These are phyloP conservation scores for Lutraria lutraria DNA, from an alignment of 2,888 invertebrate species.

Conservation along the genomic window DNA sequence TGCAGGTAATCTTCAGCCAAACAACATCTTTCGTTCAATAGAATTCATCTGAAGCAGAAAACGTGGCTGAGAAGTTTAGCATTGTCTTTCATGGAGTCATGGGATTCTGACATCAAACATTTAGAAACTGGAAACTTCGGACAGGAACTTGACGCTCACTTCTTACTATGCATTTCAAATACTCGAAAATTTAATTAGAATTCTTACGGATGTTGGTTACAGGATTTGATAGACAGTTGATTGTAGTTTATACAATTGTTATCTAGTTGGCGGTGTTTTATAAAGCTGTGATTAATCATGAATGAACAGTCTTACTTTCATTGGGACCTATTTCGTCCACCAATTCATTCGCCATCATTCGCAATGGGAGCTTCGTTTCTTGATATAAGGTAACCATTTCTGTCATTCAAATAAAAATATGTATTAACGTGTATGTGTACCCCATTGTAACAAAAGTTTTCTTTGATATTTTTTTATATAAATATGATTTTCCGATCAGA, in stretches of 20 bases:
- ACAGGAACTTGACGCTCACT: background rate
- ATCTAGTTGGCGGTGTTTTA: background rate
- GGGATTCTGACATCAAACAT: too few species aligned
- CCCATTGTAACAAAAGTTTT: background rate
- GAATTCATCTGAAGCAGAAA: background rate
- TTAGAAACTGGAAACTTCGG: background rate
- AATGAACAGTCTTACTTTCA: constrained; percentile 83
- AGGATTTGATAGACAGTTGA: background rate
- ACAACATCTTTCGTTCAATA: background rate
- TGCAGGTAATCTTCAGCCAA: background rate
- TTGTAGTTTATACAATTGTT: background rate
- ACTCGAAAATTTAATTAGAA: background rate
- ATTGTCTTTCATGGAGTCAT: too few species aligned
- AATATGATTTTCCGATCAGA: background rate
- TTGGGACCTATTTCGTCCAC: constrained; percentile 82
- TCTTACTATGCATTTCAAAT: background rate
- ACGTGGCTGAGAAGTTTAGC: background rate
- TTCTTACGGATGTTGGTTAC: background rate
- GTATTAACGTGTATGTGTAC: background rate
- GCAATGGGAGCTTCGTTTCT: constrained; percentile 82
- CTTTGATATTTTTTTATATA: background rate
- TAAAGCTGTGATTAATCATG: constrained; percentile 63
- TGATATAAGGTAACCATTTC: constrained; percentile 79
- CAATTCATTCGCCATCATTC: constrained; percentile 80
- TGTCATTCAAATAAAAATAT: background rate